Percentiles rank a stretch among this genome's conserved stretches.
Conservation (phyloP, 2,797 vertebrate genomes). For the Choloepus didactylus region DNA sequence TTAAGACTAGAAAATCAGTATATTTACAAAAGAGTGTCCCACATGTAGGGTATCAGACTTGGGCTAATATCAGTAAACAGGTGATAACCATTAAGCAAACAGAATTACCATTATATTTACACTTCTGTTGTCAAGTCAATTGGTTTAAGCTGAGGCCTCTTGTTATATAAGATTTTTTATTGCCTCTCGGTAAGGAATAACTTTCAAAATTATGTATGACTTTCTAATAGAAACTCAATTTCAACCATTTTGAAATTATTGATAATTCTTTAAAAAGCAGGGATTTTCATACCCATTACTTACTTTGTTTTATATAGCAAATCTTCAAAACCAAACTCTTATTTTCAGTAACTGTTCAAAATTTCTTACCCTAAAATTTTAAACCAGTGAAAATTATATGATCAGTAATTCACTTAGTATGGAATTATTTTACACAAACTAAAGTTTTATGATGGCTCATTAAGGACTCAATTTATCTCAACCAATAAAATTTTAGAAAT, state of each 20-base stretch:
- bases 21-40: constrained; percentile 13
- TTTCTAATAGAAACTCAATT: constrained; percentile 25
- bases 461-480: constrained; percentile 86
- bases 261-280: not conserved
- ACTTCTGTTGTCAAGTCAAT: constrained; percentile 23
- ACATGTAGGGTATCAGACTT: not conserved
- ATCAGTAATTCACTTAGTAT: constrained; percentile 72
- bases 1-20: constrained; percentile 41
- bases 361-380: too few relatives aligned
- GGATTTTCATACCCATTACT: too few relatives aligned
- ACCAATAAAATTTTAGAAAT: constrained; percentile 84
- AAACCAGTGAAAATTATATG: constrained; percentile 69
- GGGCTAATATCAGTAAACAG: not conserved
- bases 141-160: not conserved
- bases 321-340: too few relatives aligned
- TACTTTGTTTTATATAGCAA: too few relatives aligned
- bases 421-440: constrained; percentile 72
- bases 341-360: too few relatives aligned
- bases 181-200: constrained; percentile 25
- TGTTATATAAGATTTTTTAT: not conserved
- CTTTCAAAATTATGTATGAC: constrained; percentile 32
- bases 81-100: not conserved
- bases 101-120: constrained; percentile 10
- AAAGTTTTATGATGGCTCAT: constrained; percentile 81
- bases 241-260: not conserved